phyloP scores from a whole-genome alignment of 2,888 invertebrate genomes.

The Chrysolina oricalcia region DNA sequence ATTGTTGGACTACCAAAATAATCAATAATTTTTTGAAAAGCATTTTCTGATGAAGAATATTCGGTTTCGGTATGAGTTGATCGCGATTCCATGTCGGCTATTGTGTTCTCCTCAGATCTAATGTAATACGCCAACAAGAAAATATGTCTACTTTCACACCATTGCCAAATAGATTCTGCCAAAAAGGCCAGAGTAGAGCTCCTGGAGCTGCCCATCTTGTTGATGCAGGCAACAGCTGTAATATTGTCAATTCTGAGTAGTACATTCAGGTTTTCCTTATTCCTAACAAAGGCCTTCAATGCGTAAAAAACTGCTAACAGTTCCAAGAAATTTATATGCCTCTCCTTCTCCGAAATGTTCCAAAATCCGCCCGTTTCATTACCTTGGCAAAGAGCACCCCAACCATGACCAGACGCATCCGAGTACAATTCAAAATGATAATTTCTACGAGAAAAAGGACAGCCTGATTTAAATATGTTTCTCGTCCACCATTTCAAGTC shows the following conservation, averaged over 20 bases:
- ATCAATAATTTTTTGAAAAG: constrained; percentile 17
- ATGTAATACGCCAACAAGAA: constrained; percentile 24
- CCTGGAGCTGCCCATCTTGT: neutral
- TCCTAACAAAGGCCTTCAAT: too few species aligned
- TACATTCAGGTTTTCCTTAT: too few species aligned
- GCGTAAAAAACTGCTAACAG: constrained; percentile 13
- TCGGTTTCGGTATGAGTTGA: too few species aligned
- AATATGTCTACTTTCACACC: constrained; percentile 22
- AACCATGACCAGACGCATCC: constrained; percentile 33
- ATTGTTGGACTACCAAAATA: constrained; percentile 15
- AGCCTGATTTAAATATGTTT: neutral
- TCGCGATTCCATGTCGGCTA: constrained; percentile 32
- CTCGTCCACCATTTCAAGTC: constrained; percentile 26
- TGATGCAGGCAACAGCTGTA: too few species aligned
- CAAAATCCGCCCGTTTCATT: constrained; percentile 23
- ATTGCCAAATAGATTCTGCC: constrained; percentile 29
- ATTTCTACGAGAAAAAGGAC: neutral
- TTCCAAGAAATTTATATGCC: constrained; percentile 33
- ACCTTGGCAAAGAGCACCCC: constrained; percentile 20
- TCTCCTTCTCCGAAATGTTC: constrained; percentile 14
- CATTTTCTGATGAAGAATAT: constrained; percentile 12
- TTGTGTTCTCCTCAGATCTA: constrained; percentile 18
- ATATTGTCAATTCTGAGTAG: too few species aligned
- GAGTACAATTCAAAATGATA: neutral
- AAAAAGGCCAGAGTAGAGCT: neutral